A percentile compares a stretch with the other conserved stretches of the same genome.
Evolutionary conservation across 1,140 invertebrate genomes (phyloP).

Genomic region (Cephus cinctus): DNA sequence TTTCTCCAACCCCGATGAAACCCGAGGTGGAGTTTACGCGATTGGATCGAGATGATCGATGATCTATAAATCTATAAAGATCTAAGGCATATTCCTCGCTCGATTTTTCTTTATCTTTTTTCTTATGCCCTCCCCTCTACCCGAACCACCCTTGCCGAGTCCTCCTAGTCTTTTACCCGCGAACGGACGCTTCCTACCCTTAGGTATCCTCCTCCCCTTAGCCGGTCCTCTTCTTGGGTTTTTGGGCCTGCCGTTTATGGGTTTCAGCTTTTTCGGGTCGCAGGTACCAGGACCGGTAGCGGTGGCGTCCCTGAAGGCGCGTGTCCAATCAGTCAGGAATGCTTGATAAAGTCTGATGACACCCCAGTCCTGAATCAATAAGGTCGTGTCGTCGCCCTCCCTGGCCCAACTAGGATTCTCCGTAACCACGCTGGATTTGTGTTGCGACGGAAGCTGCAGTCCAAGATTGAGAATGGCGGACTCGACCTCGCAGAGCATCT

Average conservation of each 20-base stretch:
- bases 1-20: no score
- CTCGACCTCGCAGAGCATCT: slow-evolving; percentile 57
- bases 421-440: slow-evolving; percentile 32
- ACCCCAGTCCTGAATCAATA: slow-evolving; percentile 53
- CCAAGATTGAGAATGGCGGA: slow-evolving; percentile 44
- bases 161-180: slow-evolving; percentile 1
- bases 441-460: slow-evolving; percentile 26
- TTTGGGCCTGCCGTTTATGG: slow-evolving; percentile 22
- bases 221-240: slow-evolving; percentile 20
- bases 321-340: slow-evolving; percentile 51
- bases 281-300: slow-evolving; percentile 38
- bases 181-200: slow-evolving; percentile 9
- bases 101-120: no score
- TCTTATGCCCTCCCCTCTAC: no score
- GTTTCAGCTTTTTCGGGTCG: slow-evolving; percentile 26
- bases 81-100: no score
- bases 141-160: slow-evolving; percentile 1
- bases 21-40: no score
- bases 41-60: no score
- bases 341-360: slow-evolving; percentile 46
- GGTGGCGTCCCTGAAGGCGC: slow-evolving; percentile 45
- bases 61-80: no score
- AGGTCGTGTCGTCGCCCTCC: slow-evolving; percentile 45
- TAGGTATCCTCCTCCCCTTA: slow-evolving; percentile 9
- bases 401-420: slow-evolving; percentile 45